Evolutionary conservation across 2,113 vertebrate species (phyloP).

Genomic region (Grantiella picta): DNA sequence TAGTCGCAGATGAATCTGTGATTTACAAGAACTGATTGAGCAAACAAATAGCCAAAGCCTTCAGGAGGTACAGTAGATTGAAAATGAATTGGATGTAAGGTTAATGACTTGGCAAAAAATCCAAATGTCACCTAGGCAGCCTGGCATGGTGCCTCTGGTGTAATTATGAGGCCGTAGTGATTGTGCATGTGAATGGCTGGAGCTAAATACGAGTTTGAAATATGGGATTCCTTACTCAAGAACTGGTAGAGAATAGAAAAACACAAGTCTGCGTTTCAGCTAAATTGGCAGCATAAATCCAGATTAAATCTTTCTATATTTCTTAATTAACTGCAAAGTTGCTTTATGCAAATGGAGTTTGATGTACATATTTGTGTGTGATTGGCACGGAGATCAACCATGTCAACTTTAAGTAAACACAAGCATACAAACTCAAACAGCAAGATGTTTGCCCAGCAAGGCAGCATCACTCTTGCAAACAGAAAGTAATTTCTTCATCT

Average conservation of each 20-base stretch:
- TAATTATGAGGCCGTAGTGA: neutral
- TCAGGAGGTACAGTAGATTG: neutral
- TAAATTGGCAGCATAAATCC: neutral
- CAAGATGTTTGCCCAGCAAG: conserved; percentile 36
- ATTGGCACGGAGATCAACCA: conserved; percentile 30
- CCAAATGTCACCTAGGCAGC: neutral
- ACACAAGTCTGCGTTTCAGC: neutral
- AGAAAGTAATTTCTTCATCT: conserved; percentile 17
- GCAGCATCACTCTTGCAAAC: conserved; percentile 29
- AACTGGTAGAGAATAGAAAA: neutral
- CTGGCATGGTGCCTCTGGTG: neutral
- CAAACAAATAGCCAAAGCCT: conserved; percentile 1
- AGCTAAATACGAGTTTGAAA: neutral
- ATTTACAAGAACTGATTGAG: neutral
- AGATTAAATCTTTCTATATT: neutral
- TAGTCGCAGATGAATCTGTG: neutral
- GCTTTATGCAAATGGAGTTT: neutral
- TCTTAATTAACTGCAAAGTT: conserved; percentile 25
- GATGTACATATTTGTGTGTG: conserved; percentile 21
- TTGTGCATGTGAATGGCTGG: neutral
- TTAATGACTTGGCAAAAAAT: neutral
- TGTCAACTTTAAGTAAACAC: conserved; percentile 11
- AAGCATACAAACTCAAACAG: conserved; percentile 13
- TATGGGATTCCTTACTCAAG: neutral
- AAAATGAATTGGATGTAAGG: neutral